These are phyloP conservation scores for Dichetophora obliterata DNA, from an alignment of 2,888 invertebrate species.

Conservation along the genomic window DNA sequence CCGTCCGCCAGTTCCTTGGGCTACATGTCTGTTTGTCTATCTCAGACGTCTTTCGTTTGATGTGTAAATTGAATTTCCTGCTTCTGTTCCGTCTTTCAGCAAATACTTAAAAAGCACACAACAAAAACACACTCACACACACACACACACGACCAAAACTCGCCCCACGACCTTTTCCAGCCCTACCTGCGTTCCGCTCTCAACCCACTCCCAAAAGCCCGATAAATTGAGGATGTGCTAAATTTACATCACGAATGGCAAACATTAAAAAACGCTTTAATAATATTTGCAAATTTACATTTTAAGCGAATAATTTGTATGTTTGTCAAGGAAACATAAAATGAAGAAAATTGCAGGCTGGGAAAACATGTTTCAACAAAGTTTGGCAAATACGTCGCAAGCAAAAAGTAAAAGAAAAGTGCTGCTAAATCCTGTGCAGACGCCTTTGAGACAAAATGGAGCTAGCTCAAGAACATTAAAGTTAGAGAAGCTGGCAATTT, in stretches of 20 bases:
- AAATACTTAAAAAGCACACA: background rate
- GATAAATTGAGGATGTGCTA: background rate
- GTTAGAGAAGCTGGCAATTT: no score
- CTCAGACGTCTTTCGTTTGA: background rate
- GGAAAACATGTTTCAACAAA: no score
- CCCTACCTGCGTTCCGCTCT: background rate
- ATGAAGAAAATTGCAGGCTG: background rate
- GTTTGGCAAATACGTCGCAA: no score
- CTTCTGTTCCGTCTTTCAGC: background rate
- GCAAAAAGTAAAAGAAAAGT: no score
- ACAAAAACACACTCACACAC: background rate
- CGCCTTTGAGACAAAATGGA: background rate
- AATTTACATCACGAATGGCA: slow-evolving; percentile 26
- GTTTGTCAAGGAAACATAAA: background rate
- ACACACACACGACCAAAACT: background rate
- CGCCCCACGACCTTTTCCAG: background rate
- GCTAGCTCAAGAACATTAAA: no score
- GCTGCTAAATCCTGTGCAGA: background rate
- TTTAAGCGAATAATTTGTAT: background rate
- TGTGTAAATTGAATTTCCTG: slow-evolving; percentile 33
- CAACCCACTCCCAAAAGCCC: background rate
- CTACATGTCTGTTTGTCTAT: no score
- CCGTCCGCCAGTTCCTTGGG: no score
- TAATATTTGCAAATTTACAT: slow-evolving; percentile 12
- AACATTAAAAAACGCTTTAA: slow-evolving; percentile 27